phyloP scores from a whole-genome alignment of 2,888 invertebrate species.

The Himalopsyche tibetana region DNA sequence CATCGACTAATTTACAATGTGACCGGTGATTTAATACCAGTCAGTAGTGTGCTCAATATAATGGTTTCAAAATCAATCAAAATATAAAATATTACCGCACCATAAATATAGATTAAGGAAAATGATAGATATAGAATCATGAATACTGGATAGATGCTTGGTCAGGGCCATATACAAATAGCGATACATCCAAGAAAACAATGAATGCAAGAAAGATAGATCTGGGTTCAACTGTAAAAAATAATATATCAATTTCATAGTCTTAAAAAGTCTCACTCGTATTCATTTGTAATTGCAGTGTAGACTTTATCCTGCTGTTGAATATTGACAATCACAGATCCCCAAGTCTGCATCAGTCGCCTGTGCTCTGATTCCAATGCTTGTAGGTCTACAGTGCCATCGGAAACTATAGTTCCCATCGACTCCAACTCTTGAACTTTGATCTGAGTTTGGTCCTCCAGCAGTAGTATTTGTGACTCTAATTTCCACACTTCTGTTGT shows the following conservation, averaged over 20 bases:
- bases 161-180: no score
- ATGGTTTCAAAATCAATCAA: no score
- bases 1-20: no score
- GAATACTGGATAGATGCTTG: no score
- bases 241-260: no score
- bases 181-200: background rate
- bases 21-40: no score
- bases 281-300: constrained; percentile 79
- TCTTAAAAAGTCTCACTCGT: constrained; percentile 72
- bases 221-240: no score
- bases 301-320: constrained; percentile 82
- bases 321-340: constrained; percentile 84
- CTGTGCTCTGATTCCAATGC: constrained; percentile 83
- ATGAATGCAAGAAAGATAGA: background rate
- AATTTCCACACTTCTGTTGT: constrained; percentile 84
- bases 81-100: no score
- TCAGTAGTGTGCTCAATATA: no score
- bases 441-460: constrained; percentile 81
- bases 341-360: constrained; percentile 84
- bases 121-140: no score
- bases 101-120: no score
- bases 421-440: constrained; percentile 81
- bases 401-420: constrained; percentile 78
- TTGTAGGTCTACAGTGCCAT: constrained; percentile 85
- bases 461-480: constrained; percentile 80